These are phyloP conservation scores for Macroglossus sobrinus DNA, from an alignment of 2,113 vertebrate species.

Conservation along the genomic window DNA sequence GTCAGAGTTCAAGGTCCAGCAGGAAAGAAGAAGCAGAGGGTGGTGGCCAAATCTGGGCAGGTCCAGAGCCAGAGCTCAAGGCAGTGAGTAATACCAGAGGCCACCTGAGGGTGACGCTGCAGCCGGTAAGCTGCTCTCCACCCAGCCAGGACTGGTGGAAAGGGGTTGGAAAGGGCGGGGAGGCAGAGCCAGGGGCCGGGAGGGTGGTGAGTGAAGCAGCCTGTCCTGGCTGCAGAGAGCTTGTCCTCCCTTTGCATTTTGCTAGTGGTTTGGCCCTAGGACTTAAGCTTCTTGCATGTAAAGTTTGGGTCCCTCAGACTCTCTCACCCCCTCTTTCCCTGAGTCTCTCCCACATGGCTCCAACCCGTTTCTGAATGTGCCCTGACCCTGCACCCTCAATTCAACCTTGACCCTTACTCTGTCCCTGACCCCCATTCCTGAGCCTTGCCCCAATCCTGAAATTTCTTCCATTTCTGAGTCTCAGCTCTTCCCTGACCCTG, in stretches of 20 bases:
- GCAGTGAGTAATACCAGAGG: neutral
- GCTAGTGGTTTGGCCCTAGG: neutral
- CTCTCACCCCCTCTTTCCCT: neutral
- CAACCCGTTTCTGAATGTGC: neutral
- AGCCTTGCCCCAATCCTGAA: neutral
- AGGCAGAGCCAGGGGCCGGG: neutral
- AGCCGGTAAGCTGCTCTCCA: neutral
- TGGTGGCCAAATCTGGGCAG: rapidly evolving
- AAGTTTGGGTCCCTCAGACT: neutral
- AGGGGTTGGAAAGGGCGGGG: neutral
- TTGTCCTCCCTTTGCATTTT: neutral
- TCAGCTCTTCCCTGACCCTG: neutral
- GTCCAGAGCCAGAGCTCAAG: neutral
- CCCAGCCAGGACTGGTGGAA: too few relatives aligned
- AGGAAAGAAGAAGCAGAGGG: neutral
- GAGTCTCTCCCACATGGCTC: neutral
- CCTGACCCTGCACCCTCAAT: neutral
- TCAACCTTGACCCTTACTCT: neutral
- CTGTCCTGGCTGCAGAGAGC: neutral
- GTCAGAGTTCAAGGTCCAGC: neutral
- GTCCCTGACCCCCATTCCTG: neutral
- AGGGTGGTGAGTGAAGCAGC: neutral
- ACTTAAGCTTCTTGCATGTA: neutral
- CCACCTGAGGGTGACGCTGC: neutral
- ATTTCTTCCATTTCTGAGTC: neutral